phyloP scores from a whole-genome alignment of 2,113 vertebrate species.

The Aplodontia rufa region DNA sequence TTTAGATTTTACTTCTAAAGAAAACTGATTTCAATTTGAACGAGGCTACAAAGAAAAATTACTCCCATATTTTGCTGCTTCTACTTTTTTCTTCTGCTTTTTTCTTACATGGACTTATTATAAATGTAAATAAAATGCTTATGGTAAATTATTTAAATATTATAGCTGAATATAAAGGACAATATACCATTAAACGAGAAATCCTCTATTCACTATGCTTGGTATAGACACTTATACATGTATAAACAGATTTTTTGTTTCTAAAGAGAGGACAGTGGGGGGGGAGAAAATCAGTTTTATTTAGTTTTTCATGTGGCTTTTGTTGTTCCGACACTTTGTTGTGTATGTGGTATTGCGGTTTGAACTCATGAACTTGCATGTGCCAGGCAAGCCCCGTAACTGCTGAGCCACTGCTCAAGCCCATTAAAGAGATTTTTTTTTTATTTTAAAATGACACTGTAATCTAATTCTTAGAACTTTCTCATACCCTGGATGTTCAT shows the following conservation, averaged over 20 bases:
- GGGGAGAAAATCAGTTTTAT: too few relatives aligned
- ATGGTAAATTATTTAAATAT: background rate
- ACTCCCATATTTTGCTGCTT: background rate
- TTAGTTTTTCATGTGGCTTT: too few relatives aligned
- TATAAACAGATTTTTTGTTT: background rate
- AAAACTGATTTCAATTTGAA: background rate
- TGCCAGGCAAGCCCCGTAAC: too few relatives aligned
- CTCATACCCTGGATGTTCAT: background rate
- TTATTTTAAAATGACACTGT: background rate
- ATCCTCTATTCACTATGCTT: background rate
- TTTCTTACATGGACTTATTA: background rate
- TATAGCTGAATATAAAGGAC: background rate
- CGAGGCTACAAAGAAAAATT: background rate
- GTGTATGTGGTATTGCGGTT: too few relatives aligned
- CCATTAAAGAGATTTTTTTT: too few relatives aligned
- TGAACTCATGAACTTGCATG: too few relatives aligned
- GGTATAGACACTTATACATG: background rate
- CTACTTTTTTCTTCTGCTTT: background rate
- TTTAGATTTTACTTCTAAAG: background rate
- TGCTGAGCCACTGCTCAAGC: too few relatives aligned
- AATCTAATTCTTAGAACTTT: background rate
- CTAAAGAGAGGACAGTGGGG: too few relatives aligned
- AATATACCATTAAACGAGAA: background rate
- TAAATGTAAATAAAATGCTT: background rate
- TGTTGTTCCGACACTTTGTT: too few relatives aligned